Base-by-base conservation (phyloP, 2,888 invertebrate genomes). In the Dermolepida albohirtum region DNA sequence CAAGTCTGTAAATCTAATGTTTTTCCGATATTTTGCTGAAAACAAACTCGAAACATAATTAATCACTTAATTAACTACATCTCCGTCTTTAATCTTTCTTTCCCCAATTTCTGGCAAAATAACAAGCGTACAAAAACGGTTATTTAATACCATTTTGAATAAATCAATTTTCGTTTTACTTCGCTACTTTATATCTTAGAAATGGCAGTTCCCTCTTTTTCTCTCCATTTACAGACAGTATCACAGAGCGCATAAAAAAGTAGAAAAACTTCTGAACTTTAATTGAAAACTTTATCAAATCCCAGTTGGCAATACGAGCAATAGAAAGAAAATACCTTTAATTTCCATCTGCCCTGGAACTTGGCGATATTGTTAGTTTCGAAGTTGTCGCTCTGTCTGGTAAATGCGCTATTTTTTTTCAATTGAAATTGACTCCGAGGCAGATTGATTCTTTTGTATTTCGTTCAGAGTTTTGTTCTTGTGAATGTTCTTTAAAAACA, bases 11-110 rank as follows among this genome's bases (percentile, higher is more conserved):
- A 49, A 17, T 47, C 16, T 17, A 47, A 49, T 49, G 22, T 49
- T 8, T 17, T 49, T 10, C 22, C 17, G 49, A 49, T 49, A 49
- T 49, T 11, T 17, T 11, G 17, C 49, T 12, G n/a, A 52, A 52
- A 52, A 34, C 51, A 52, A 52, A 52, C 14, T 52, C 51, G n/a
- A 12, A 52, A 29, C 51, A 12, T 52, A 29, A 52, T 52, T 52
- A 52, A 52, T 52, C 51, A 52, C 34, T 52, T 52, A 52, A 52
- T 52, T 52, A 52, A 52, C 34, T 52, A 11, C 29, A 27, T 11
- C 14, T 5, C 12, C 14, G 14, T 14, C 27, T 52, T 52, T 52
- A 52, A 52, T 52, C 34, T 8, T 34, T 34, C 34, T 8, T 34
- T 10, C 8, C 34, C 34, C 34, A 34, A 34, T 34, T 34, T 34